Evolutionary conservation across 2,888 invertebrate species (phyloP).

Genomic region (Galeopsomyia nigrocyanea): DNA sequence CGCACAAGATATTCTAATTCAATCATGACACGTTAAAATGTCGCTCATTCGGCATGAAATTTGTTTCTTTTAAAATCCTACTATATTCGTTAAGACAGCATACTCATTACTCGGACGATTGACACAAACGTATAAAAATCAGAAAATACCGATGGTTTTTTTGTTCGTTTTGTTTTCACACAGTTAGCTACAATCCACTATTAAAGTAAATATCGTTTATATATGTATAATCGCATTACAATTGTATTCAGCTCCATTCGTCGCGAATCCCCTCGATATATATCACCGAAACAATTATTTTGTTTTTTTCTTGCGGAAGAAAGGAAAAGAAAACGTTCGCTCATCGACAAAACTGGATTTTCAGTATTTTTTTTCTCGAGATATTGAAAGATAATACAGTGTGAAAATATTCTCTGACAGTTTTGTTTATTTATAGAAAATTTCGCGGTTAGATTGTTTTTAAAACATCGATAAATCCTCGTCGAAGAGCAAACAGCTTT

Average conservation of each 20-base stretch:
- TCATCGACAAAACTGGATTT: conserved; percentile 6
- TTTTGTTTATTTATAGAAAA: neutral
- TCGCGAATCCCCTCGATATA: conserved; percentile 16
- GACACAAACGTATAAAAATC: conserved; percentile 49
- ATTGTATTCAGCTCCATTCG: conserved; percentile 18
- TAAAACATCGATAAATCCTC: conserved; percentile 16
- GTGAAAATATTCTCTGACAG: conserved; percentile 39
- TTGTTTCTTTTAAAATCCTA: conserved; percentile 16
- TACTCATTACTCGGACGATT: conserved; percentile 44
- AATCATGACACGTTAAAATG: conserved; percentile 37
- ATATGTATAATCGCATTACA: conserved; percentile 33
- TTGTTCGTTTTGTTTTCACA: conserved; percentile 21
- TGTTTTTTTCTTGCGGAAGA: neutral
- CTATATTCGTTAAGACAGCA: conserved; percentile 24
- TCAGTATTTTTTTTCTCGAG: neutral
- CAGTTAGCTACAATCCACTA: conserved; percentile 44
- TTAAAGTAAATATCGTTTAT: conserved; percentile 46
- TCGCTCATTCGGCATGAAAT: conserved; percentile 26
- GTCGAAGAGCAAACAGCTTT: conserved; percentile 8
- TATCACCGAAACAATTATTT: neutral
- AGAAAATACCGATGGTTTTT: conserved; percentile 46
- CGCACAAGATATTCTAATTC: conserved; percentile 34
- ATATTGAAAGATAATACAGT: conserved; percentile 6
- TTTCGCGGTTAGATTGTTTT: neutral
- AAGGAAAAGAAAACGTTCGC: conserved; percentile 9